Base-by-base conservation (phyloP, 2,113 vertebrate species). In the Psittacula cyanocephala region DNA sequence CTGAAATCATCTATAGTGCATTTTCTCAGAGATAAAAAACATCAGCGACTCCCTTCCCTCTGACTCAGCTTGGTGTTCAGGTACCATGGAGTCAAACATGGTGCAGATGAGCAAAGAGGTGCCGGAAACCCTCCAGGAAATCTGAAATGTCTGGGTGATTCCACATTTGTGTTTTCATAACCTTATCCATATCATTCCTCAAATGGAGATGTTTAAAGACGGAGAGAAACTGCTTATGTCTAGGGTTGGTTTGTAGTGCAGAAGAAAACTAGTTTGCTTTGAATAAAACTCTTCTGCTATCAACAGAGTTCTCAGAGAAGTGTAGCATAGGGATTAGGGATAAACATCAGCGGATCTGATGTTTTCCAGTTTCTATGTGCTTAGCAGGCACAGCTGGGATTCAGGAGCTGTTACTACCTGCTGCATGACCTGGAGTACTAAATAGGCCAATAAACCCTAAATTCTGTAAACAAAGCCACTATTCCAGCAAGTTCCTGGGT, bases 21-120 rank as follows among this genome's bases (percentile, higher is more conserved):
- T 96, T 95, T 96, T 90, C 93, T 83, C 28, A 47, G 82, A 88
- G 95, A 96, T 94, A 91, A 96, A 95, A 95, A 90, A 7, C 85
- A 95, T 93, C 86, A 95, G 80, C 1, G 2, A 50, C 82, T 96
- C 64, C 77, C 91, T 80, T 94, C 50, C 65, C 72, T 95, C 92
- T 96, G 92, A 96, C 88, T 94, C 95, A 90, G 91, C 82, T 88
- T 65, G 50, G 64, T 86, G 92, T 69, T 91, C 91, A 93, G 93
- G 84, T 96, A 81, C 82, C 64, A 57, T 9, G 75, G 89, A 93
- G 94, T 76, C 87, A 95, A 95, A 77, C 0, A n/a, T 68, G 62
- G 39, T 59, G 33, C 43, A 93, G 80, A 41, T n/a, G 67, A 78
- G 53, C 79, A 81, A 47, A 86, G 60, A 2, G 0, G 10, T 44